These are phyloP conservation scores for Cyanoderma ruficeps DNA, from an alignment of 2,113 vertebrate genomes.

Conservation along the genomic window DNA sequence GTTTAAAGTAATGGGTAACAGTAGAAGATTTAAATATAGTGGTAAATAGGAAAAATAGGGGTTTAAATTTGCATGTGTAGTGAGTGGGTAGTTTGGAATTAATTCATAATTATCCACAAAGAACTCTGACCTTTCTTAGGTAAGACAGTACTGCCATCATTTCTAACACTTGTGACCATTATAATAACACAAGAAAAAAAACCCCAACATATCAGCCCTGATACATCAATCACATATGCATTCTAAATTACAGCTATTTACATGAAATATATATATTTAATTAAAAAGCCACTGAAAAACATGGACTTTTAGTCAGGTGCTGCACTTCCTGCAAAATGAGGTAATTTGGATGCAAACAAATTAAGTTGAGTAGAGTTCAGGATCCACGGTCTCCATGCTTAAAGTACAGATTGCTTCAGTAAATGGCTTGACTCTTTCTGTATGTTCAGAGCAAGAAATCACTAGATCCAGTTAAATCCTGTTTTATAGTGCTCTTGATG, in stretches of 20 bases:
- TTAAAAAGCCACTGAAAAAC: constrained; percentile 63
- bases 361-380: constrained; percentile 42
- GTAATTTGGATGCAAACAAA: constrained; percentile 72
- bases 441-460: constrained; percentile 44
- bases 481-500: constrained; percentile 60
- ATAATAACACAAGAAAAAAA: neutral
- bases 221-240: constrained; percentile 39
- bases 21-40: constrained; percentile 41
- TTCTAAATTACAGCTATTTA: constrained; percentile 69
- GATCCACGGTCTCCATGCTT: constrained; percentile 34
- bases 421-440: constrained; percentile 50
- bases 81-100: neutral
- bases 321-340: constrained; percentile 71
- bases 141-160: neutral
- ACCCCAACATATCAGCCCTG: neutral
- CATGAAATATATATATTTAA: constrained; percentile 64
- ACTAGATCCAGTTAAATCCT: constrained; percentile 69
- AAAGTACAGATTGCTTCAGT: constrained; percentile 51
- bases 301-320: constrained; percentile 67
- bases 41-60: neutral
- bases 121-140: neutral
- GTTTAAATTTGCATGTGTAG: neutral
- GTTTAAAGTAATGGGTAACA: constrained; percentile 43
- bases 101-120: neutral
- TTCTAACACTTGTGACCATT: constrained; percentile 10